Evolutionary conservation across 2,113 vertebrate species (phyloP), one percentile per base, ranked within the genome.

Genomic region (Nothocercus nigrocapillus): DNA sequence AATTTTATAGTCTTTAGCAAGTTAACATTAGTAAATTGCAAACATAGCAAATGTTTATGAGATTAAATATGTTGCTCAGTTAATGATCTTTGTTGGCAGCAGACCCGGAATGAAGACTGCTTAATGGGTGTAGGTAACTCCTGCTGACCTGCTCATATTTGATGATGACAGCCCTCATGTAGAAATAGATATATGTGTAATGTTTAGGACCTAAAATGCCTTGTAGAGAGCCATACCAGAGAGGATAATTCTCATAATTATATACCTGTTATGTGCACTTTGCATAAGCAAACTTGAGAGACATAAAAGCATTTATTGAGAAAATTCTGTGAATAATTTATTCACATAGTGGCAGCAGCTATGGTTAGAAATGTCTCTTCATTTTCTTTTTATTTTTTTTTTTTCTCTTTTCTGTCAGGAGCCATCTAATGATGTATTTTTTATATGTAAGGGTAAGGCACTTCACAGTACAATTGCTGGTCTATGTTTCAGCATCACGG

Each of bases 1-100:
- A 85, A 82, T 87, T 89, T 92, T 67, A 49, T 44, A 77, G 49
- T 58, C 49, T 84, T 40, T 59, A 89, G 40, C 4, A 85, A 95
- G 70, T 62, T 78, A 86, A 84, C 44, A 66, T 75, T 85, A 83
- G 17, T 34, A 93, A 94, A 72, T 16, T 90, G 19, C 74, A 30
- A 84, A 18, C 69, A 58, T 32, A 67, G 36, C 8, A 82, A 90
- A 82, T 64, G 53, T 84, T 96, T 85, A 83, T 93, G 89, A 78
- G 68, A 82, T 90, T 91, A 92, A 86, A 72, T 56, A 44, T 36
- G 76, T 87, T 85, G 44, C 79, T 82, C 70, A 72, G 47, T 49
- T 92, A 95, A 97, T 87, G 74, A 73, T 62, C 53, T 58, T 62
- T 82, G 12, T 53, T 95, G 89, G 86, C 73, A 93, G 74, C 49